Base-by-base conservation (phyloP, 2,113 vertebrate genomes). In the Camarhynchus parvulus region DNA sequence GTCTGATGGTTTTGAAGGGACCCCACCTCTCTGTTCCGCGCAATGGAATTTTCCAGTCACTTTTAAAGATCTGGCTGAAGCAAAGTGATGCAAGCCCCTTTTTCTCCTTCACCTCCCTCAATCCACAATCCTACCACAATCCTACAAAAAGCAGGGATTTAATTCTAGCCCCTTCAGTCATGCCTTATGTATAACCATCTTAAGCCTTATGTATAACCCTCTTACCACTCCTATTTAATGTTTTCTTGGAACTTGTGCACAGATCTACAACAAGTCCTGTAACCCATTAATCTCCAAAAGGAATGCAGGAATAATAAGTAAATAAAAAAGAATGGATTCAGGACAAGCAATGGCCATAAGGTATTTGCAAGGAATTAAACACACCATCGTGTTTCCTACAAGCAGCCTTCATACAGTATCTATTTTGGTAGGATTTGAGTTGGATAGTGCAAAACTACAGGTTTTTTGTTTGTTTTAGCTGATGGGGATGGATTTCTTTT, bases 301-400 rank as follows among this genome's bases (percentile, higher is more conserved):
- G 89, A 95, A 94, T 88, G 73, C 59, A 77, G 50, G 59, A 95
- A 79, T 67, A 90, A 28, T 35, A 88, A 63, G 64, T 70, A 89
- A 91, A 96, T 81, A 81, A 96, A 69, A 68, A 93, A 88, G 61
- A 85, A 83, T 44, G 46, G 53, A 91, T 91, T 87, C 73, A 82
- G 77, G 56, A 94, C 73, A 95, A 89, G 73, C 27, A 91, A 56
- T 25, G 27, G 68, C 76, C 68, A 70, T 30, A 50, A 81, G 39
- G 39, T 75, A 89, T 70, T 88, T 95, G 83, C 19, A 63, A 62
- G 35, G 79, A 80, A 92, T 89, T 83, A 77, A 81, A 83, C 33
- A 77, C 25, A 47, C 18, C 61, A 35, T 42, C 56, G 14, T 49
- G 42, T 68, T 88, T 72, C 44, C 52, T 75, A 74, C 73, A 73